Evolutionary conservation across 2,113 vertebrate genomes (phyloP), one percentile per base, ranked within the genome.

Genomic region (Cyprinodon tularosa): DNA sequence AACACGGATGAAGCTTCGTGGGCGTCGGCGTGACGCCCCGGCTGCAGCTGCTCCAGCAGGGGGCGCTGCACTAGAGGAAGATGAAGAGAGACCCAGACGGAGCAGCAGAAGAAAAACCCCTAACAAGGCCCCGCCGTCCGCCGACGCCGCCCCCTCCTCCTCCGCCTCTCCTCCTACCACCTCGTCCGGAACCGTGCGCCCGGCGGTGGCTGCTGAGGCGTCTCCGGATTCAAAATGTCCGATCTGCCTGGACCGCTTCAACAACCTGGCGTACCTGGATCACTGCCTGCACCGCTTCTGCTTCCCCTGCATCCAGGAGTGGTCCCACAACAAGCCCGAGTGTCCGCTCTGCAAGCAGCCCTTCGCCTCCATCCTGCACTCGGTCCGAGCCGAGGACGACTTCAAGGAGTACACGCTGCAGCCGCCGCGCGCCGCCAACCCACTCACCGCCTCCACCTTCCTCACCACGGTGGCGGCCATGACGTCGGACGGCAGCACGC

Each of bases 211-310:
- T 7, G 72, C 93, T 0, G 93, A 94, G 81, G 86, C 94, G 0
- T 98, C 96, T 64, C 97, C 96, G 0, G 96, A 98, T 90, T 97
- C 96, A 4, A 98, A 96, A 85, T 98, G 97, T 73, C 97, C 97
- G 3, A 97, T 98, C 86, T 98, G 97, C 76, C 93, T 98, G 91
- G 97, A 98, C 29, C 93, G 92, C 62, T 97, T 97, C 89, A 95
- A 97, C 89, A 96, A 97, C 22, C 90, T 96, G 78, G 95, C 96
- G 0, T 96, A 95, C 71, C 92, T 98, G 42, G 96, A 97, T 87
- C 93, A 93, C 79, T 98, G 96, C 84, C 93, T 96, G 80, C 97
- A 98, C 50, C 95, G 94, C 70, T 98, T 98, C 89, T 98, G 97
- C 84, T 98, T 97, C 84, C 93, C 94, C 2, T 98, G 97, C 89